Conservation (phyloP, 2,797 vertebrate genomes). For the Takifugu rubripes region DNA sequence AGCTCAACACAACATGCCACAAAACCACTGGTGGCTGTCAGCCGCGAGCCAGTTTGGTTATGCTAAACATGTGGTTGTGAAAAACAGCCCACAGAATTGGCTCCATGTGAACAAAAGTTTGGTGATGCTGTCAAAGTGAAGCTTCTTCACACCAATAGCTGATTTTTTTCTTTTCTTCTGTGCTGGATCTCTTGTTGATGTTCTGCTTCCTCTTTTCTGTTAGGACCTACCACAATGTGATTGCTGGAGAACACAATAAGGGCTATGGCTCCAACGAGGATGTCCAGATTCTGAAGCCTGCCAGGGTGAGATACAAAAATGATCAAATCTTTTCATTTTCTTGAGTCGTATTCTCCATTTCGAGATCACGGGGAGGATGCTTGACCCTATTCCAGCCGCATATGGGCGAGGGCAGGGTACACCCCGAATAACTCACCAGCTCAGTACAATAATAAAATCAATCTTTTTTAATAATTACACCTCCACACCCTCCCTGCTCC, state of each 20-base stretch:
- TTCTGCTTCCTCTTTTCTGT: not conserved
- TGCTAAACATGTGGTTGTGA: not conserved
- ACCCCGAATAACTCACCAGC: too few relatives aligned
- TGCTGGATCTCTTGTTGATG: not conserved
- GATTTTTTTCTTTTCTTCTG: too few relatives aligned
- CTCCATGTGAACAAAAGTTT: too few relatives aligned
- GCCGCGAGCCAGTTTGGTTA: not conserved
- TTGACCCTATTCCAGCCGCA: too few relatives aligned
- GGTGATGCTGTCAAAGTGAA: too few relatives aligned
- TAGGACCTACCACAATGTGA: conserved; percentile 78
- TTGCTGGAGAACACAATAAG: conserved; percentile 80
- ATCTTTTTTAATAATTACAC: too few relatives aligned
- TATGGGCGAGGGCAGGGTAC: too few relatives aligned
- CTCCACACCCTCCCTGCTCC: not conserved
- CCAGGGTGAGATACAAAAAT: conserved; percentile 56
- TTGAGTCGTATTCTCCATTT: too few relatives aligned
- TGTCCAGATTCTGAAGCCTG: conserved; percentile 73
- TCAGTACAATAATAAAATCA: too few relatives aligned
- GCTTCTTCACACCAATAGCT: too few relatives aligned
- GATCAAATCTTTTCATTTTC: not conserved
- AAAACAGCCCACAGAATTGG: not conserved
- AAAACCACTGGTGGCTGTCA: not conserved
- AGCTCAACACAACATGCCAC: conserved; percentile 4
- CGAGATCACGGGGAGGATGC: too few relatives aligned
- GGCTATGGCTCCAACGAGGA: conserved; percentile 30